Evolutionary conservation across 2,888 invertebrate species (phyloP).

Genomic region (Hypomecis atomaria): DNA sequence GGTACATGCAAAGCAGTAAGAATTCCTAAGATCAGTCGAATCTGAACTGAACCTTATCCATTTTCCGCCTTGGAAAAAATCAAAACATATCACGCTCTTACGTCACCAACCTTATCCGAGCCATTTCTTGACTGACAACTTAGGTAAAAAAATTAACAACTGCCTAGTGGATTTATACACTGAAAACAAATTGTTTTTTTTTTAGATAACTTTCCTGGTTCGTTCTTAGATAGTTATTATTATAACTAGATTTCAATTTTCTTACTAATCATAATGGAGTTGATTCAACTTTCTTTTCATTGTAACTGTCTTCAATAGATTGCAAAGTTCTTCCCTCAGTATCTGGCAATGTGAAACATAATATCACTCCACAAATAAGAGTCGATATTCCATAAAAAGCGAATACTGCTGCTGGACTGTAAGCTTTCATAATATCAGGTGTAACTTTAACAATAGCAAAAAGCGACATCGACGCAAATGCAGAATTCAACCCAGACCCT

Average conservation of each 20-base stretch:
- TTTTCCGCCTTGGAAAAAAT: too few species aligned
- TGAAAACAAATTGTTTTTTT: too few species aligned
- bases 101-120: too few species aligned
- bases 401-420: constrained; percentile 16
- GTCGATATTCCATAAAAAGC: constrained; percentile 12
- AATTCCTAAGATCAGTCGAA: too few species aligned
- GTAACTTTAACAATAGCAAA: constrained; percentile 23
- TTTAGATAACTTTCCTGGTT: too few species aligned
- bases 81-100: too few species aligned
- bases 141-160: too few species aligned
- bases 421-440: constrained; percentile 23
- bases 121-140: too few species aligned
- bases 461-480: constrained; percentile 11
- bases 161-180: too few species aligned
- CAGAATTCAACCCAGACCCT: constrained; percentile 44
- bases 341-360: constrained; percentile 51
- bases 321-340: constrained; percentile 85
- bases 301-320: constrained; percentile 57
- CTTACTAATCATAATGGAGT: neutral
- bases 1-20: too few species aligned
- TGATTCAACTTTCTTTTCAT: constrained; percentile 14
- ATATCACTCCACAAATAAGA: constrained; percentile 19
- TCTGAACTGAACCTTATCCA: too few species aligned
- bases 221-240: too few species aligned
- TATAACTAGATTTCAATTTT: neutral